A percentile compares a stretch with the other conserved stretches of the same genome.
Evolutionary conservation across 2,113 vertebrate species (phyloP).

Genomic region (Antennarius striatus): DNA sequence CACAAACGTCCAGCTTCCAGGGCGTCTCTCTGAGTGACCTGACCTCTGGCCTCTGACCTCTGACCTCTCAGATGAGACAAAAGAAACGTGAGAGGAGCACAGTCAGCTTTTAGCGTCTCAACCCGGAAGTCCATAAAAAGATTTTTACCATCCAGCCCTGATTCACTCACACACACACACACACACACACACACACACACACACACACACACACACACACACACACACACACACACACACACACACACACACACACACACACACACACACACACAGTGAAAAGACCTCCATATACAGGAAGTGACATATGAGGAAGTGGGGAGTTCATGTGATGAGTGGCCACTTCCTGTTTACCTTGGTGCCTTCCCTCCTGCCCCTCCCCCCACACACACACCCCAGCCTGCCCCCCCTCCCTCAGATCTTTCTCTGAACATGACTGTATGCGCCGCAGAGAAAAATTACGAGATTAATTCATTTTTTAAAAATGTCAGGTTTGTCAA

Average conservation of each 20-base stretch:
- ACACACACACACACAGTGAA: constrained; percentile 18
- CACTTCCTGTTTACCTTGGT: constrained; percentile 68
- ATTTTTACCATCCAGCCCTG: constrained; percentile 35
- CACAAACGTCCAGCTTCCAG: background rate
- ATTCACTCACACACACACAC: constrained; percentile 15
- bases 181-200: background rate
- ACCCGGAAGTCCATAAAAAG: constrained; percentile 3
- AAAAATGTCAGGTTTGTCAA: too few species aligned
- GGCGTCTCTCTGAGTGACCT: constrained; percentile 12
- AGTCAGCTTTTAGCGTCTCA: background rate
- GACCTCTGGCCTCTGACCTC: constrained; percentile 47
- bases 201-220: background rate
- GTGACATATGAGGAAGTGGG: constrained; percentile 46
- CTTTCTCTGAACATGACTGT: background rate
- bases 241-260: background rate
- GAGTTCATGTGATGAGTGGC: constrained; percentile 39
- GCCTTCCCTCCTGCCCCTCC: constrained; percentile 10
- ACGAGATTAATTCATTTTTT: too few species aligned
- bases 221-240: constrained; percentile 1
- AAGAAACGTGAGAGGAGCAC: constrained; percentile 11
- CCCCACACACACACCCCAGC: constrained; percentile 4
- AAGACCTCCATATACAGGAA: constrained; percentile 29
- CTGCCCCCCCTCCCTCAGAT: background rate
- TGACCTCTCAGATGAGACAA: constrained; percentile 13
- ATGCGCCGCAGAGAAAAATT: too few species aligned